phyloP scores from a whole-genome alignment of 2,113 vertebrate genomes.

The Andinoacara biseriatus region DNA sequence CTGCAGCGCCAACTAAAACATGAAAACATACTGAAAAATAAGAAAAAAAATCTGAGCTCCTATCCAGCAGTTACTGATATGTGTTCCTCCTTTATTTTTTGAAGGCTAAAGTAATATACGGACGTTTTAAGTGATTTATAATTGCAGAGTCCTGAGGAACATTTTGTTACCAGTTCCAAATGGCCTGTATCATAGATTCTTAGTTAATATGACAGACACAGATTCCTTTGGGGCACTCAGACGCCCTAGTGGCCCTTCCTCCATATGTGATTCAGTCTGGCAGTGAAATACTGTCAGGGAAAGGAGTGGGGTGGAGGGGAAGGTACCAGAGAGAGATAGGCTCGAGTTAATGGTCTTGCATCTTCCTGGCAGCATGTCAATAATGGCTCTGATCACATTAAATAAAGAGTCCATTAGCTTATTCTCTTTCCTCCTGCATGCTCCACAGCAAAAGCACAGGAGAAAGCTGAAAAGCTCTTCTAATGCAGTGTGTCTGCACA shows the following conservation, averaged over 20 bases:
- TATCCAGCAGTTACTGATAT: conserved; percentile 9
- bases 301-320: conserved; percentile 57
- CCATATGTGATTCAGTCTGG: conserved; percentile 34
- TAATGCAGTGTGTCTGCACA: conserved; percentile 70
- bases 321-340: conserved; percentile 68
- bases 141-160: conserved; percentile 8
- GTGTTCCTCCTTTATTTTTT: conserved; percentile 1
- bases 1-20: not conserved
- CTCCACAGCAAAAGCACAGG: conserved; percentile 81
- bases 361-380: conserved; percentile 99
- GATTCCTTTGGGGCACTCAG: conserved; percentile 50
- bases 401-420: conserved; percentile 98
- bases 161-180: conserved; percentile 33
- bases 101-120: not conserved
- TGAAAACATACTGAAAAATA: not conserved
- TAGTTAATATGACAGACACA: conserved; percentile 65
- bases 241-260: conserved; percentile 47
- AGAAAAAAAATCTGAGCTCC: not conserved
- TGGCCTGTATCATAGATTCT: conserved; percentile 34
- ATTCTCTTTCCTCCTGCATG: conserved; percentile 85
- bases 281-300: conserved; percentile 61
- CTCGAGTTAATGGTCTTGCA: conserved; percentile 95
- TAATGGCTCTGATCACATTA: conserved; percentile 99
- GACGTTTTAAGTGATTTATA: conserved; percentile 3
- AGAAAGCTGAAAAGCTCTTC: conserved; percentile 76